Percentiles rank a stretch among this genome's conserved stretches.
These are phyloP conservation scores for Tympanoctomys barrerae DNA, from an alignment of 2,797 vertebrate species.

Conservation along the genomic window DNA sequence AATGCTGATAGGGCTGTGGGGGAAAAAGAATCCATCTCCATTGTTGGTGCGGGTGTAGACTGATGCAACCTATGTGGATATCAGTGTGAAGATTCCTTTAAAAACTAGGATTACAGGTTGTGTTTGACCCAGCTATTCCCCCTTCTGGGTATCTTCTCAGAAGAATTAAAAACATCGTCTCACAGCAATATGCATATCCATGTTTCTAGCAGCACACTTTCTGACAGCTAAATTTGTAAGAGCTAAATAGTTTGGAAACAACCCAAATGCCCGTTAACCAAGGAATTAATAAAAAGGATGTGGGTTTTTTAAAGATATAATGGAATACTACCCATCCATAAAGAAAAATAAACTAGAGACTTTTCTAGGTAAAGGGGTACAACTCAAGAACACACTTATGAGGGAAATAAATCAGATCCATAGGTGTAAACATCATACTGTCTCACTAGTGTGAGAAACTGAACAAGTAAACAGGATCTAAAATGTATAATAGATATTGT, in stretches of 20 bases:
- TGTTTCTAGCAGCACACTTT: not conserved
- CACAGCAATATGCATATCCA: not conserved
- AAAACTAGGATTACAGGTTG: not conserved
- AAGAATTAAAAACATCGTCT: not conserved
- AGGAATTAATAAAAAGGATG: not conserved
- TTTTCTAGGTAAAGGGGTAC: not conserved
- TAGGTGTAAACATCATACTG: not conserved
- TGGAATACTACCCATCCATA: not conserved
- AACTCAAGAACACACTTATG: not conserved
- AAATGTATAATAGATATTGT: not conserved
- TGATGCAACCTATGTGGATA: not conserved
- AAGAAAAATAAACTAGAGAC: not conserved
- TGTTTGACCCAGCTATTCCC: not conserved
- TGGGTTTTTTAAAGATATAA: not conserved
- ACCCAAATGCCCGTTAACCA: not conserved
- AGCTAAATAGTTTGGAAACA: not conserved
- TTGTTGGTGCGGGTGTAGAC: not conserved
- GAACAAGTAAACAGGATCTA: not conserved
- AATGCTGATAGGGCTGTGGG: not conserved
- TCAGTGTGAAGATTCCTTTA: not conserved
- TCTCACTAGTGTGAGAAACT: not conserved
- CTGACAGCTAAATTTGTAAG: not conserved
- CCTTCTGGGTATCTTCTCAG: not conserved
- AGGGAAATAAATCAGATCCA: not conserved
- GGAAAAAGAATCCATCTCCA: not conserved